Evolutionary conservation across 2,888 invertebrate genomes (phyloP).

Genomic region (Dicyrtoma fusca): DNA sequence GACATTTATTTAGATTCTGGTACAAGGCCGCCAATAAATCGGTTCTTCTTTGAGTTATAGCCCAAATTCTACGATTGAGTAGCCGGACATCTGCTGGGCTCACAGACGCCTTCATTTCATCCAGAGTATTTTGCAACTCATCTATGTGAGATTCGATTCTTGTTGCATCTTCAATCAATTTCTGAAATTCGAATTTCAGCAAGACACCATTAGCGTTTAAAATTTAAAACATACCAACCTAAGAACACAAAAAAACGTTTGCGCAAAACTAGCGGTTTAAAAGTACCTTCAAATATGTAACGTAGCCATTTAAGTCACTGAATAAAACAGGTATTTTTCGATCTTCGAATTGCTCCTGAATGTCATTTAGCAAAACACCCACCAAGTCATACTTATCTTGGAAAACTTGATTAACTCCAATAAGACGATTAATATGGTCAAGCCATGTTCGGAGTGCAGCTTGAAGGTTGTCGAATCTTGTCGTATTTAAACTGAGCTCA

Average conservation of each 20-base stretch:
- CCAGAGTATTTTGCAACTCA: conserved; percentile 72
- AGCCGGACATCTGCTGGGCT: conserved; percentile 82
- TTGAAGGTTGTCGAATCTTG: conserved; percentile 48
- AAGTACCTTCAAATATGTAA: conserved; percentile 37
- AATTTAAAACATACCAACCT: neutral
- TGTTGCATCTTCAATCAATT: conserved; percentile 66
- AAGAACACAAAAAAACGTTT: neutral
- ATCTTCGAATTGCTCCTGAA: conserved; percentile 43
- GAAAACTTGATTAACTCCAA: conserved; percentile 44
- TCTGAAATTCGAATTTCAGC: conserved; percentile 55
- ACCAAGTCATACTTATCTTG: conserved; percentile 44
- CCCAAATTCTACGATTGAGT: conserved; percentile 76
- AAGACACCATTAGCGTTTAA: neutral
- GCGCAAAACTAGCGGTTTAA: neutral
- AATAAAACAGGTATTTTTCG: conserved; percentile 45
- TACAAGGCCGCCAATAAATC: conserved; percentile 80
- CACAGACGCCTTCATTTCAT: conserved; percentile 81
- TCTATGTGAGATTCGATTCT: conserved; percentile 70
- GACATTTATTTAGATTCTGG: conserved; percentile 71
- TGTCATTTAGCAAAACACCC: conserved; percentile 32
- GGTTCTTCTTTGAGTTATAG: conserved; percentile 77
- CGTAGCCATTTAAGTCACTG: conserved; percentile 45
- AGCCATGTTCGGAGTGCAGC: conserved; percentile 54
- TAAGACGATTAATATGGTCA: conserved; percentile 50
- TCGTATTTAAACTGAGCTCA: conserved; percentile 45